A percentile compares a stretch with the other conserved stretches of the same genome.
phyloP scores from a whole-genome alignment of 2,113 vertebrate species.

The Falco punctatus region DNA sequence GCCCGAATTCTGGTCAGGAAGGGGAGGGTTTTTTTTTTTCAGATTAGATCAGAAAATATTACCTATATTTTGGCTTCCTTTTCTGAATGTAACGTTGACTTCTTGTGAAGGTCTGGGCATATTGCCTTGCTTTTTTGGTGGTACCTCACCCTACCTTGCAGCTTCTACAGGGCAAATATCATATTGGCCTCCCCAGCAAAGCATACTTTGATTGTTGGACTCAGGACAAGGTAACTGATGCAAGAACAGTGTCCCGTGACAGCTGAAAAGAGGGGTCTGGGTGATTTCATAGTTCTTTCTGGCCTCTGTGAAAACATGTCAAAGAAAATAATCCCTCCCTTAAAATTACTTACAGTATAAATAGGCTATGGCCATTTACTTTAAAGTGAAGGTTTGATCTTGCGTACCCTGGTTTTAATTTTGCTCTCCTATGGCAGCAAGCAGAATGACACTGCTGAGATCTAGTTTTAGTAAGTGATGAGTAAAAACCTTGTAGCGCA shows the following conservation, averaged over 20 bases:
- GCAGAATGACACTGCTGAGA: background rate
- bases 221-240: background rate
- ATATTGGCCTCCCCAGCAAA: background rate
- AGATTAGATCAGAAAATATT: background rate
- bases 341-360: background rate
- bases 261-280: fast-evolving
- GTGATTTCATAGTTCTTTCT: background rate
- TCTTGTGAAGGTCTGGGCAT: background rate
- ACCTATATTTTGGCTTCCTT: background rate
- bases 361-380: background rate
- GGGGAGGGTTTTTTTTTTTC: background rate
- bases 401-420: background rate
- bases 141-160: background rate
- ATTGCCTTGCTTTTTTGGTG: background rate
- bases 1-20: background rate
- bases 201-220: background rate
- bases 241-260: background rate
- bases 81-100: background rate
- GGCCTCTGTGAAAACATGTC: background rate
- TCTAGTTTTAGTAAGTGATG: background rate
- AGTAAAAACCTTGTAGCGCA: background rate
- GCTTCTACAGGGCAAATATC: background rate
- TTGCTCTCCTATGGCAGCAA: fast-evolving
- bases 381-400: background rate
- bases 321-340: background rate